phyloP scores from a whole-genome alignment of 1,140 invertebrate species.

The Drosophila lowei region DNA sequence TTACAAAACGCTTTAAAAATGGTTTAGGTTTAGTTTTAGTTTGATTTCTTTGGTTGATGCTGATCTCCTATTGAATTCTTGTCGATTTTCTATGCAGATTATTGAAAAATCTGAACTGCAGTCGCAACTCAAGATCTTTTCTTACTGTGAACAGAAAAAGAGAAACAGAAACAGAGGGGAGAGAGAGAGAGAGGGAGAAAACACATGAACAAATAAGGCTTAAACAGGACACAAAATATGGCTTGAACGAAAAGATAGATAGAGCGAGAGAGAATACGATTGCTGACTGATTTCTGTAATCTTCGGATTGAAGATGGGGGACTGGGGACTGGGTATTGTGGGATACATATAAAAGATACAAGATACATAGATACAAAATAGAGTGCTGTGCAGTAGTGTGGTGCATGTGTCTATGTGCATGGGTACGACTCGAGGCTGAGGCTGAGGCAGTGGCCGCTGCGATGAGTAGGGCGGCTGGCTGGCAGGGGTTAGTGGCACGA shows the following conservation, averaged over 20 bases:
- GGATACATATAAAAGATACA: constrained; percentile 11
- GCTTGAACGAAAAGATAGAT: no score
- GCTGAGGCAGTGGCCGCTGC: constrained; percentile 14
- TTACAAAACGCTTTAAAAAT: constrained; percentile 77
- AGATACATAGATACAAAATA: constrained; percentile 56
- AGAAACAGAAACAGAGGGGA: constrained; percentile 62
- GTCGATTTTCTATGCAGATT: constrained; percentile 93
- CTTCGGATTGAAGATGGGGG: constrained; percentile 33
- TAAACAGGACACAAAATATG: constrained; percentile 46
- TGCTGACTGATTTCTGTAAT: constrained; percentile 28
- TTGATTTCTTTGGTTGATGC: constrained; percentile 36
- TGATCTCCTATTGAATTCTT: constrained; percentile 88
- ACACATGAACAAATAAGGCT: constrained; percentile 65
- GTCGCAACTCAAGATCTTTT: constrained; percentile 95
- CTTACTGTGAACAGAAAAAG: constrained; percentile 89
- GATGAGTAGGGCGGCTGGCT: constrained; percentile 43
- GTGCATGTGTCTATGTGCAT: constrained; percentile 25
- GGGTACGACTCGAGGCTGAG: constrained; percentile 12
- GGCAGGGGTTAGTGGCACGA: constrained; percentile 52
- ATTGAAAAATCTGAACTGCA: constrained; percentile 96
- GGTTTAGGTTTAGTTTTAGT: constrained; percentile 52
- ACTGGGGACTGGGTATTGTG: background rate
- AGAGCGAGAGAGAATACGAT: background rate
- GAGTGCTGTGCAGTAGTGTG: constrained; percentile 19
- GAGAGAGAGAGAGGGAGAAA: constrained; percentile 58